Conservation (phyloP, 2,113 vertebrate genomes). For the Gopherus flavomarginatus region DNA sequence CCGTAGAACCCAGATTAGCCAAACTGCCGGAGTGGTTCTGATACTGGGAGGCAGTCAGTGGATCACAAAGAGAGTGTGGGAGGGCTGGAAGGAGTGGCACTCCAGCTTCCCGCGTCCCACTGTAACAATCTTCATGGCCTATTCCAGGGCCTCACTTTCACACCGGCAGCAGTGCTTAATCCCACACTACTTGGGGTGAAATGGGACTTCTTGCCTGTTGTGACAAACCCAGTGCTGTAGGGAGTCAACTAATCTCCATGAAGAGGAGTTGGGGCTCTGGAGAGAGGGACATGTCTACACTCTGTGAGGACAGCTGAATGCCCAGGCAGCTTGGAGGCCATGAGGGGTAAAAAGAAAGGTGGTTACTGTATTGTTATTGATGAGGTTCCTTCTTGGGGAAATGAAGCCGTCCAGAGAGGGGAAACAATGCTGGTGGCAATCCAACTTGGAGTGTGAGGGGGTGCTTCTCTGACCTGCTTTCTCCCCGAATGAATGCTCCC, state of each 20-base stretch:
- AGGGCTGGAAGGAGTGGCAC: neutral
- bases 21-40: neutral
- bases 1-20: neutral
- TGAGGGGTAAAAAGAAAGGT: neutral
- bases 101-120: neutral
- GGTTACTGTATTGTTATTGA: neutral
- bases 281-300: neutral
- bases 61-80: neutral
- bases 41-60: neutral
- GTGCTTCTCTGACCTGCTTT: no score
- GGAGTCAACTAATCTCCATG: neutral
- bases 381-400: no score
- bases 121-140: neutral
- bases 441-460: no score
- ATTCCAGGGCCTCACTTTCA: neutral
- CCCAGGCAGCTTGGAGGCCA: neutral
- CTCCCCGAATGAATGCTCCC: no score
- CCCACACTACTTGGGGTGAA: neutral
- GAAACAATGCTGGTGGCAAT: no score
- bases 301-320: neutral
- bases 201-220: neutral
- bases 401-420: no score
- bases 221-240: neutral
- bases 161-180: neutral
- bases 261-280: neutral